Evolutionary conservation across 2,888 invertebrate species (phyloP).

Genomic region (Troides aeacus): DNA sequence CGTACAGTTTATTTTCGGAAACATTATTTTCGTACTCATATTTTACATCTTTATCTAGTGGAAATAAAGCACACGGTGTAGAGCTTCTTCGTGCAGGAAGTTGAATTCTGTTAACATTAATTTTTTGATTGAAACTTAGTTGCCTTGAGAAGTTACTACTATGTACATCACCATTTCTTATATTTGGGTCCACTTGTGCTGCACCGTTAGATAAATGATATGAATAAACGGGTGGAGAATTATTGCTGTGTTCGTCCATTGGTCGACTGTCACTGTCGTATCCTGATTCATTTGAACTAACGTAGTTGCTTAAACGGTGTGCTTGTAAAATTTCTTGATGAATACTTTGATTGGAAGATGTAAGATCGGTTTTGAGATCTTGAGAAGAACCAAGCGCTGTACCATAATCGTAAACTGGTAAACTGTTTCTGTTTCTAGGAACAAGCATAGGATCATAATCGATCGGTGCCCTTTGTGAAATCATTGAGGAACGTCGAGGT

Average conservation of each 20-base stretch:
- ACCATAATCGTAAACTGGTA: slow-evolving; percentile 73
- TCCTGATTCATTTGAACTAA: slow-evolving; percentile 91
- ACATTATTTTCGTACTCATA: slow-evolving; percentile 55
- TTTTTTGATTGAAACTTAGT: slow-evolving; percentile 70
- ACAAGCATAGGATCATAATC: slow-evolving; percentile 76
- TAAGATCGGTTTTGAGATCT: slow-evolving; percentile 66
- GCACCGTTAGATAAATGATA: slow-evolving; percentile 62
- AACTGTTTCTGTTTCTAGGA: slow-evolving; percentile 73
- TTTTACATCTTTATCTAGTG: slow-evolving; percentile 57
- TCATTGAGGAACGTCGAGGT: slow-evolving; percentile 69
- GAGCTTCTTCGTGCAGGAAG: slow-evolving; percentile 70
- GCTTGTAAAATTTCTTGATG: slow-evolving; percentile 81
- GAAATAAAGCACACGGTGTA: slow-evolving; percentile 72
- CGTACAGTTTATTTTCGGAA: slow-evolving; percentile 48
- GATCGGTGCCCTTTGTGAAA: slow-evolving; percentile 65
- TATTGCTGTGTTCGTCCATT: slow-evolving; percentile 76
- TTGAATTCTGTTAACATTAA: slow-evolving; percentile 66
- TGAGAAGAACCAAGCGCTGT: slow-evolving; percentile 64
- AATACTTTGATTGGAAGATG: slow-evolving; percentile 74
- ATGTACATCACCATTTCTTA: slow-evolving; percentile 53
- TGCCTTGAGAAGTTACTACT: slow-evolving; percentile 60
- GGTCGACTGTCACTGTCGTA: slow-evolving; percentile 88
- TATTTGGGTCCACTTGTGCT: slow-evolving; percentile 45
- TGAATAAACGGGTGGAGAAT: slow-evolving; percentile 78
- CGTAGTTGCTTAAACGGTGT: slow-evolving; percentile 85